Evolutionary conservation across 2,888 invertebrate genomes (phyloP), one percentile per base, ranked within the genome.

Genomic region (Artemia sinica): DNA sequence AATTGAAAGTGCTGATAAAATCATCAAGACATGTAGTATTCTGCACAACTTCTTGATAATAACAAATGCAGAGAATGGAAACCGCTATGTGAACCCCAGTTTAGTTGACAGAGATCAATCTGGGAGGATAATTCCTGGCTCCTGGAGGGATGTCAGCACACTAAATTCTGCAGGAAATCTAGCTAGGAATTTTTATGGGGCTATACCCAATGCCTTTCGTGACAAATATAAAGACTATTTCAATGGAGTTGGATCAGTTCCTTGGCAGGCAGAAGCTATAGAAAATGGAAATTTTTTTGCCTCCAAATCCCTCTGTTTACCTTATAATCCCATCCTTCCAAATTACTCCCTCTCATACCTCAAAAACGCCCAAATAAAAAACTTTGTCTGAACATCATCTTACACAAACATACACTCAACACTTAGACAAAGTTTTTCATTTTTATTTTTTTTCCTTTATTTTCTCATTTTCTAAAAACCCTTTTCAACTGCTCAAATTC

Each of bases 21-120:
- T 49, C 65, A 14, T 65, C 48, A 68, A 68, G 49, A 67, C 69
- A 11, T 49, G 13, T 49, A 58, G 66, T 14, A 58, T 28, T 13
- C 50, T 69, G 63, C 69, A 69, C 69, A 69, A 69, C 63, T 69
- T 18, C 58, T 51, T 69, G 28, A 66, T 66, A 14, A 18, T 13
- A 14, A 66, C n/a, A 49, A 11, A 69, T 52, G 52, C 13, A n/a
- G 52, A 52, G 13, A 52, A 52, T 52, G 2, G 52, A 52, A 52
- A 52, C n/a, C 52, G 52, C 52, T 52, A 52, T n/a, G 13, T 52
- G 52, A 52, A 3, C 52, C n/a, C 52, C n/a, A 13, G 13, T 52
- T 2, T 52, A 13, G 13, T 52, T 52, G 52, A 52, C 52, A 52
- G 52, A 52, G 52, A 52, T 13, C 52, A 52, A 13, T 52, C 52